phyloP scores from a whole-genome alignment of 2,113 vertebrate species.

The Leptocoma aspasia region DNA sequence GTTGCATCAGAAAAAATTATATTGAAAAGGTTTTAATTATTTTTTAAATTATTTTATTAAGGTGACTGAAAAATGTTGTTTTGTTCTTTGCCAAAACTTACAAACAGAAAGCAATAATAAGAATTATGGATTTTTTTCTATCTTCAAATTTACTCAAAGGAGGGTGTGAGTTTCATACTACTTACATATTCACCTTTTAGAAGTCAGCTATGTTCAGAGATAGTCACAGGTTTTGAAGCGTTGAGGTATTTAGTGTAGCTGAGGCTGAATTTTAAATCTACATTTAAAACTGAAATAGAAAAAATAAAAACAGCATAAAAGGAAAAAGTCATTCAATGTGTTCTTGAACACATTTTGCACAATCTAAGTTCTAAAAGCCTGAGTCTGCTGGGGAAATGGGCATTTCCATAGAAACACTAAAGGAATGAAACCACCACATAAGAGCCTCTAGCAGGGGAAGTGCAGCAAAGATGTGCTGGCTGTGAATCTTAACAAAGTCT shows the following conservation, averaged over 20 bases:
- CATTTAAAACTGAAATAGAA: neutral
- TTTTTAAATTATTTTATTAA: neutral
- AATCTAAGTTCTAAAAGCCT: neutral
- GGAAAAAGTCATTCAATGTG: fast-evolving
- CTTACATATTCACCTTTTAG: neutral
- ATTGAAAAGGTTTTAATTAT: fast-evolving
- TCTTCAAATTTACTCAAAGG: neutral
- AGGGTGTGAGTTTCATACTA: neutral
- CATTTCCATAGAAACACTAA: neutral
- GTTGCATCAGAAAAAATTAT: neutral
- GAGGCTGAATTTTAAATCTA: neutral
- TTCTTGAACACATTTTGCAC: neutral
- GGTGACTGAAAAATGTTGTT: neutral
- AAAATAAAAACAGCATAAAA: too few relatives aligned
- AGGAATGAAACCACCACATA: neutral
- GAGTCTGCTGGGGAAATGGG: neutral
- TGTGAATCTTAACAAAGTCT: neutral
- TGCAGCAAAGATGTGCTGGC: neutral
- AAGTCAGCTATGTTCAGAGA: neutral
- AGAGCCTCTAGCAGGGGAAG: neutral
- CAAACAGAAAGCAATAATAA: neutral
- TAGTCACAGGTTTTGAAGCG: neutral
- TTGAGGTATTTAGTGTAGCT: neutral
- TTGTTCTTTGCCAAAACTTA: neutral
- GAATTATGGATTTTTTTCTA: neutral